Base-by-base conservation (phyloP, 2,888 invertebrate species). In the Brachyopa scutellaris region DNA sequence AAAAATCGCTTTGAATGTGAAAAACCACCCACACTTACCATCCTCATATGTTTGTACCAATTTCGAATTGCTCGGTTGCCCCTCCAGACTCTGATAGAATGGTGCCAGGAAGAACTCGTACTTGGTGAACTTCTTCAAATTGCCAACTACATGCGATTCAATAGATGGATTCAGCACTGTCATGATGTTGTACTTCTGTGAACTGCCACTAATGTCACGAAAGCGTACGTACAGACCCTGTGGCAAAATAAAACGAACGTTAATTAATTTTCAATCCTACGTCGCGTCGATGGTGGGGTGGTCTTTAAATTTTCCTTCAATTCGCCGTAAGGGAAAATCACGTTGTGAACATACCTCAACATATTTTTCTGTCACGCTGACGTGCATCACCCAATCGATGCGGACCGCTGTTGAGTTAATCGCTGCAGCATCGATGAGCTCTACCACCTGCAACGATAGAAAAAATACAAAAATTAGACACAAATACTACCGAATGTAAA, bases 11-110 rank as follows among this genome's bases (percentile, higher is more conserved):
- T n/a, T n/a, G n/a, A n/a, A n/a, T n/a, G n/a, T n/a, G n/a, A n/a
- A 33, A 11, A 2, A 11, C 42, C 36, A 31, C 9, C 19, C 1
- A 29, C 40, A 85, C 92, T 91, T 88, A 93, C 93, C 93, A 89
- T 97, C 98, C 91, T 98, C 97, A 79, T 95, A 93, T 4, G 98
- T 98, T 85, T 94, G 94, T 42, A 95, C 95, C 51, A 94, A 92
- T 89, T 95, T 94, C 33, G 97, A 95, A 91, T 98, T 99, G 76
- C 97, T 97, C 45, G 98, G 97, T 88, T 96, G 96, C 3, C 98
- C 98, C 89, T 98, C 95, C 31, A 96, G 93, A n/a, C 93, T 94
- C 86, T 94, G 94, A 90, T 94, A 96, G 90, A 95, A 97, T 1
- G 97, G 97, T 31, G 95, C 94, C 76, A 97, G 92, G 88, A 97